phyloP scores from a whole-genome alignment of 2,888 invertebrate species.

The Laspeyria flexula region DNA sequence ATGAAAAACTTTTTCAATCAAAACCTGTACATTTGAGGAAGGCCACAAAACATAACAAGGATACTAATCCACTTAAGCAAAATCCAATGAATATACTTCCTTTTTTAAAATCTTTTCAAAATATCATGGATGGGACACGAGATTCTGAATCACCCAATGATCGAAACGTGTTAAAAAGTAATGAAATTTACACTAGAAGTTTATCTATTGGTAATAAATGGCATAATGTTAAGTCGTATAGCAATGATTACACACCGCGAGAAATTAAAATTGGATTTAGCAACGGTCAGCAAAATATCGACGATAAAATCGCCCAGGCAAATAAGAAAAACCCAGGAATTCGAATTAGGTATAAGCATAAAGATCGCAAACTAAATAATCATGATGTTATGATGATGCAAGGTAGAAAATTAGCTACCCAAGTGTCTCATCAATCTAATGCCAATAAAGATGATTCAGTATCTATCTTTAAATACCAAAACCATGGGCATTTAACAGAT shows the following conservation, averaged over 20 bases:
- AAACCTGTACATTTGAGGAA: slow-evolving; percentile 42
- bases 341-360: slow-evolving; percentile 62
- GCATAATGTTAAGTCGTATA: slow-evolving; percentile 75
- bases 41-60: slow-evolving; percentile 36
- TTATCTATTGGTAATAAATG: slow-evolving; percentile 67
- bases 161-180: slow-evolving; percentile 17
- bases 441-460: slow-evolving; percentile 52
- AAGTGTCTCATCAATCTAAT: slow-evolving; percentile 65
- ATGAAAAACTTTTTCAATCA: slow-evolving; percentile 33
- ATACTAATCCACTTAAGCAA: slow-evolving; percentile 45
- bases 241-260: slow-evolving; percentile 68
- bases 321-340: slow-evolving; percentile 59
- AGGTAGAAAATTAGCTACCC: slow-evolving; percentile 60
- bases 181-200: slow-evolving; percentile 62
- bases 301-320: slow-evolving; percentile 47
- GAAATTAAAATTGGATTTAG: slow-evolving; percentile 55
- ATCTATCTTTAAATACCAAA: slow-evolving; percentile 70
- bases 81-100: slow-evolving; percentile 63
- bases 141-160: slow-evolving; percentile 31
- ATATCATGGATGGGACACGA: slow-evolving; percentile 52
- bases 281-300: slow-evolving; percentile 31
- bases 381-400: slow-evolving; percentile 53
- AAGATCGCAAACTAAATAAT: slow-evolving; percentile 49
- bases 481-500: slow-evolving; percentile 65
- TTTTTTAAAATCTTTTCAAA: slow-evolving; percentile 69